Evolutionary conservation across 2,113 vertebrate genomes (phyloP), one percentile per base, ranked within the genome.

Genomic region (Malurus alboscapulatus): DNA sequence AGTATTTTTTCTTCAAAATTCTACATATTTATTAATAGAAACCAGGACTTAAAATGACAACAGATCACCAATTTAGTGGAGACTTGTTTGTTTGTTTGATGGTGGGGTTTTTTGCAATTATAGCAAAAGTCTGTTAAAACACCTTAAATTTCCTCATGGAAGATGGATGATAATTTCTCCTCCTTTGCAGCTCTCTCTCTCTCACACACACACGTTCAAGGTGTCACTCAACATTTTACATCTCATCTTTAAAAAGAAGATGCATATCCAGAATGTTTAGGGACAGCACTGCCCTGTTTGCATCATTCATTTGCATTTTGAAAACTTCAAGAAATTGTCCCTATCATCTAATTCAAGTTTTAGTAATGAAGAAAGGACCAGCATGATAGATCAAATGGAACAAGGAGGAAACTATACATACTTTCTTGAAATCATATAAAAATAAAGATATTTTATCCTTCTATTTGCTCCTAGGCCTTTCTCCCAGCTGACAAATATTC

Each of bases 301-400:
- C 27, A 54, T 25, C 14, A 44, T 12, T 32, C 8, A 57, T 73
- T 68, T 76, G 9, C 29, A 40, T 66, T 76, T 17, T 62, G 42
- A 80, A 91, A 85, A 42, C 2, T 27, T 36, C 13, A 44, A 65
- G 27, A 53, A 42, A 45, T 40, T 74, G 2, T 51, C 36, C 45
- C 9, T n/a, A 5, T 4, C 6, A 12, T 57, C 17, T 73, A 55
- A 44, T 51, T 58, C 12, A 50, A 26, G 5, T 66, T 95, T 87
- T 34, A 71, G 20, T 26, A 40, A 38, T 0, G 2, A 61, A 50
- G 4, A 59, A 84, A 67, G 14, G 8, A 30, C 1, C 11, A 61
- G 9, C 1, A 5, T 0, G 0, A 25, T 32, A n/a, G 3, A 44
- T 40, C 21, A 65, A 65, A 34, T 21, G 6, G 30, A 94, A 38